phyloP scores from a whole-genome alignment of 2,888 invertebrate genomes.

The Globia sparganii region DNA sequence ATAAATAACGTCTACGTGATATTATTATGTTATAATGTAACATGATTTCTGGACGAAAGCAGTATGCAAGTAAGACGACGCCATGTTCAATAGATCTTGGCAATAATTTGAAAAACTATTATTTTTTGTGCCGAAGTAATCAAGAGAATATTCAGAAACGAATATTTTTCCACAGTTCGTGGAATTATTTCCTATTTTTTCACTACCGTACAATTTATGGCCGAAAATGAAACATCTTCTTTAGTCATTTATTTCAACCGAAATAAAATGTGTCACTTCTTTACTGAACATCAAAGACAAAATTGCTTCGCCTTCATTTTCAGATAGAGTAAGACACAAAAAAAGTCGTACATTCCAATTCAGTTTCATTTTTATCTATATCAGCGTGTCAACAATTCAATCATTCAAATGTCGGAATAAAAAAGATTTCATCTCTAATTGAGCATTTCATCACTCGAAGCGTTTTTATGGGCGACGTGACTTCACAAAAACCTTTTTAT shows the following conservation, averaged over 20 bases:
- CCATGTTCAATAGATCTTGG: too few species aligned
- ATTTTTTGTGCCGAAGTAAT: too few species aligned
- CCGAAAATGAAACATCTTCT: too few species aligned
- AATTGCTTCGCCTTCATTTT: background rate
- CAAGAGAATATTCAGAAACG: too few species aligned
- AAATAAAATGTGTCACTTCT: slow-evolving; percentile 11
- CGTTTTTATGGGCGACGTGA: background rate
- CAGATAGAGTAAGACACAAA: background rate
- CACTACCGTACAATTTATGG: too few species aligned
- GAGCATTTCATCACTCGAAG: background rate
- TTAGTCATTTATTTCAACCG: background rate
- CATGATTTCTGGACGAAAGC: too few species aligned
- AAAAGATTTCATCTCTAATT: slow-evolving; percentile 2
- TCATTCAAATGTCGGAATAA: background rate
- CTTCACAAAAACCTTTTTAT: background rate
- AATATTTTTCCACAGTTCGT: too few species aligned
- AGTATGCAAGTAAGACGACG: too few species aligned
- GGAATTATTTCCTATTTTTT: too few species aligned
- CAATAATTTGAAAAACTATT: too few species aligned
- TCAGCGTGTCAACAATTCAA: slow-evolving; percentile 12
- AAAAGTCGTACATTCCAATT: slow-evolving; percentile 2
- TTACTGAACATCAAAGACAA: slow-evolving; percentile 5
- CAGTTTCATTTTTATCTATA: slow-evolving; percentile 7
- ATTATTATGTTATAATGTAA: too few species aligned
- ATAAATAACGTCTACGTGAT: too few species aligned